Evolutionary conservation across 2,888 invertebrate species (phyloP), one percentile per base, ranked within the genome.

Genomic region (Tinea pellionella): DNA sequence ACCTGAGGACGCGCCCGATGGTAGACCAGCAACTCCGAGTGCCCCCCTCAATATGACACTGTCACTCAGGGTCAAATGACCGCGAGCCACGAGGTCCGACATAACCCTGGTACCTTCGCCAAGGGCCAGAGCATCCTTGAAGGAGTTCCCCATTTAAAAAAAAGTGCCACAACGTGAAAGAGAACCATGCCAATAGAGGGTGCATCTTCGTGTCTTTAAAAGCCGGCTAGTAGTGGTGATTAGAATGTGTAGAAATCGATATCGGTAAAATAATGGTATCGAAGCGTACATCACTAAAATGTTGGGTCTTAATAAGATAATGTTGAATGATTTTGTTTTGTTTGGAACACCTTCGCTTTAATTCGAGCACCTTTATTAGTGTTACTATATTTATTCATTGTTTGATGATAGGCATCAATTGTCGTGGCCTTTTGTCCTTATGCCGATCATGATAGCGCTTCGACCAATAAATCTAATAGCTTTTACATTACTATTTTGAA

Each of bases 311-410:
- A 53, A 18, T 53, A 53, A 24, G 7, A 24, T 12, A 12, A 9
- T n/a, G 53, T 53, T 67, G 41, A 30, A 64, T 63, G 64, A 60
- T 59, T 61, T 66, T 61, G 64, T 67, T 66, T 66, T 66, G 61
- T 66, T 67, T 61, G 63, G 64, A 64, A 63, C 65, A 64, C 63
- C 64, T 65, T 60, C 57, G 16, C 62, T 32, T 55, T 63, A 63
- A 64, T 64, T 63, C 62, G 62, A 47, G 29, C 62, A 66, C 65
- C 67, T 66, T 64, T 62, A 63, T 60, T 62, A 58, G 47, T 24
- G 16, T 16, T 11, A 53, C 61, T 63, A 66, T 63, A 62, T 64
- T 64, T 64, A 63, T 47, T 15, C 58, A 55, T 62, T 62, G 59
- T 59, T 59, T 59, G 59, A 59, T 59, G 57, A 57, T 57, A 57